These are phyloP conservation scores for Bambusicola thoracicus DNA, from an alignment of 2,113 vertebrate genomes.

Conservation along the genomic window DNA sequence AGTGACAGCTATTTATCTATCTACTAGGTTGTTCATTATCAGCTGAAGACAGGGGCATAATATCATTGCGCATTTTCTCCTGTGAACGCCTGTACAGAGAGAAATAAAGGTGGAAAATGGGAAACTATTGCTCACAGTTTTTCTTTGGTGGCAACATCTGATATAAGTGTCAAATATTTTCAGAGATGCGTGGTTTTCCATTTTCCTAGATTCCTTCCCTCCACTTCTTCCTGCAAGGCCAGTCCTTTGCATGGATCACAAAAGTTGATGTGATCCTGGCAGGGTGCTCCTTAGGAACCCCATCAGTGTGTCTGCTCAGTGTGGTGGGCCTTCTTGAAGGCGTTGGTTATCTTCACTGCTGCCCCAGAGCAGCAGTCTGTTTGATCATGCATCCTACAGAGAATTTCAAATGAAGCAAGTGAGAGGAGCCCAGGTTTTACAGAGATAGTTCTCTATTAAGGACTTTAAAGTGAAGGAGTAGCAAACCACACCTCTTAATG, in stretches of 20 bases:
- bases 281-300: background rate
- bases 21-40: conserved; percentile 41
- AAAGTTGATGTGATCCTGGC: background rate
- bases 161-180: background rate
- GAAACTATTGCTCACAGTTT: background rate
- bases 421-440: background rate
- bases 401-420: background rate
- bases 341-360: background rate
- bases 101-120: background rate
- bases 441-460: background rate
- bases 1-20: conserved; percentile 29
- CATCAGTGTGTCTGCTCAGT: accelerated
- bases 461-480: background rate
- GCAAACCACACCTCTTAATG: background rate
- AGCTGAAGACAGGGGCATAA: background rate
- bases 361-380: background rate
- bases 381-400: background rate
- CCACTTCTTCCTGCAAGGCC: background rate
- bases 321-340: background rate
- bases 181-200: background rate
- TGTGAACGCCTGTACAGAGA: background rate
- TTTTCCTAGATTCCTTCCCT: background rate
- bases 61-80: background rate
- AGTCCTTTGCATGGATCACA: accelerated
- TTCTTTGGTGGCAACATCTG: background rate